A percentile compares a stretch with the other conserved stretches of the same genome.
These are phyloP conservation scores for Hephaestus fuliginosus DNA, from an alignment of 2,797 vertebrate genomes.

Conservation along the genomic window DNA sequence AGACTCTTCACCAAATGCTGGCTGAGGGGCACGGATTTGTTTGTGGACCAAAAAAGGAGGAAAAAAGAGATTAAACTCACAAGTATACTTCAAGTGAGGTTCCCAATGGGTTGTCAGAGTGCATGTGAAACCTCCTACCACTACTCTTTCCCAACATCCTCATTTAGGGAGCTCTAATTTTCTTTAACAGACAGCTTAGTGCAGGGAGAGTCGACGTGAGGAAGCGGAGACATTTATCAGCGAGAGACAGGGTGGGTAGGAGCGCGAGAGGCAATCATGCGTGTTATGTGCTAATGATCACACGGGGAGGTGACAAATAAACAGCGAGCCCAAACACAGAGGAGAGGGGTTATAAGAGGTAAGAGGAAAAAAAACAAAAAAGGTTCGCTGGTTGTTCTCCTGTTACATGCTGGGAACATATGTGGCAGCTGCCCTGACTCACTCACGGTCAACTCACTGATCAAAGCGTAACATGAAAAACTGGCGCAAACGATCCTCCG, in stretches of 20 bases:
- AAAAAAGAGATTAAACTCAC: no score
- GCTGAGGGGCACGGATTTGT: not conserved
- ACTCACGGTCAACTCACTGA: no score
- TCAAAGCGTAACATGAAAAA: no score
- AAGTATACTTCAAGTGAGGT: not conserved
- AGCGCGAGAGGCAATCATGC: not conserved
- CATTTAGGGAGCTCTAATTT: not conserved
- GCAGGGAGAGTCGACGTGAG: not conserved
- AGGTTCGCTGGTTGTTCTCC: not conserved
- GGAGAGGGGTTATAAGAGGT: not conserved
- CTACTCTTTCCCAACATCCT: not conserved
- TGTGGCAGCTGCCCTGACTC: no score
- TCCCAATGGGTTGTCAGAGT: not conserved
- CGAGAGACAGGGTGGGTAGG: not conserved
- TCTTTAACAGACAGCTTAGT: not conserved
- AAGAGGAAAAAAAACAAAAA: not conserved
- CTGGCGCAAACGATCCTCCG: no score
- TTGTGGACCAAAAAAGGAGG: not conserved
- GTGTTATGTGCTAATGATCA: conserved; percentile 21
- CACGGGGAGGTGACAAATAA: conserved; percentile 10
- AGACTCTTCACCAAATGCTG: not conserved
- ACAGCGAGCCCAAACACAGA: not conserved
- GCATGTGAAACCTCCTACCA: not conserved
- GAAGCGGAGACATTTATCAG: not conserved
- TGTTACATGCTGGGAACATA: conserved; percentile 10